Evolutionary conservation across 1,140 invertebrate genomes (phyloP).

Genomic region (Drosophila biarmipes): DNA sequence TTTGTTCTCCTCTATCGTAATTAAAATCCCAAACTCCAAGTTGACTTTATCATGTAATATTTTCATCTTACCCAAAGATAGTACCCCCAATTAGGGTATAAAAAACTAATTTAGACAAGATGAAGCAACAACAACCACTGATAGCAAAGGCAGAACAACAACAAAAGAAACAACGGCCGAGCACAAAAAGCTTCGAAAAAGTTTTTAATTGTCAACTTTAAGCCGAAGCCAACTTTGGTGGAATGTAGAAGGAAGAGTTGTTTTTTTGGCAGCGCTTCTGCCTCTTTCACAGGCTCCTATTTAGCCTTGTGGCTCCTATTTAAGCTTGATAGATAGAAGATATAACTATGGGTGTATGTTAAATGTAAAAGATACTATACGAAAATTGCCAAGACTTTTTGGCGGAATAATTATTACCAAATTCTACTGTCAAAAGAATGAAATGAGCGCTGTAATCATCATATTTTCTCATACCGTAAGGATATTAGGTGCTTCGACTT

Average conservation of each 20-base stretch:
- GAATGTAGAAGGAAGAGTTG: conserved; percentile 9
- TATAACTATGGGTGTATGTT: too few relatives aligned
- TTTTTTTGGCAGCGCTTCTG: conserved; percentile 15
- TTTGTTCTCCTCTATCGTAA: too few relatives aligned
- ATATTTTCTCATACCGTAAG: not conserved
- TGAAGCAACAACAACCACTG: conserved; percentile 35
- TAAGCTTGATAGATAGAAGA: too few relatives aligned
- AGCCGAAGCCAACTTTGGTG: conserved; percentile 46
- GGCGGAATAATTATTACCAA: too few relatives aligned
- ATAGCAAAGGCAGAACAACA: conserved; percentile 39
- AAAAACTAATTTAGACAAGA: conserved; percentile 64
- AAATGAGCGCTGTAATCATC: not conserved
- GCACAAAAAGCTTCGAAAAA: conserved; percentile 49
- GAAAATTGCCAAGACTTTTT: too few relatives aligned
- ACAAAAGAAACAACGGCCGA: conserved; percentile 25
- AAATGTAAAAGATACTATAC: too few relatives aligned
- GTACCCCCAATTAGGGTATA: conserved; percentile 1
- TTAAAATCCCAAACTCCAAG: too few relatives aligned
- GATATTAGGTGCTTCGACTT: not conserved
- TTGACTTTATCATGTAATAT: too few relatives aligned
- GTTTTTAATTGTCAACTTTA: conserved; percentile 81
- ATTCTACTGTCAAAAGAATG: too few relatives aligned
- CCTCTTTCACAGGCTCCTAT: conserved; percentile 2
- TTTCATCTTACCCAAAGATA: too few relatives aligned
- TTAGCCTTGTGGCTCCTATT: not conserved